Evolutionary conservation across 2,888 invertebrate species (phyloP).

Genomic region (Eupithecia tripunctaria): DNA sequence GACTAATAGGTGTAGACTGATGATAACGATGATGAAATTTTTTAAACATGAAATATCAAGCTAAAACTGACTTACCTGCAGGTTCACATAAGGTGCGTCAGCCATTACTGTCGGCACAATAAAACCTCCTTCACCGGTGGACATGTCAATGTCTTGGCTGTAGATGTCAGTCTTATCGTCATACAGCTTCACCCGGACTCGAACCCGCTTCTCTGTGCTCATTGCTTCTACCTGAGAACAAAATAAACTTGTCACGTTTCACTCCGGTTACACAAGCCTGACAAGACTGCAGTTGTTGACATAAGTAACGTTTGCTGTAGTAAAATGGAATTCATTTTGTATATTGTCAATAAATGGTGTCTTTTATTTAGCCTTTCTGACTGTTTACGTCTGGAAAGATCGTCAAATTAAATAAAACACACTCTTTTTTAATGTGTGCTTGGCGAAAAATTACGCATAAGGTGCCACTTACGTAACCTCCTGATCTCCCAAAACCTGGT

Average conservation of each 20-base stretch:
- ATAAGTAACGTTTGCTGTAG: background rate
- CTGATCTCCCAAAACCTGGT: background rate
- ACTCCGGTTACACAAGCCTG: background rate
- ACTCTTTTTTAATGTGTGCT: background rate
- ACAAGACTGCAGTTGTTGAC: background rate
- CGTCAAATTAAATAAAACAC: background rate
- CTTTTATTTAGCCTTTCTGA: no score
- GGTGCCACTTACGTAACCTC: background rate
- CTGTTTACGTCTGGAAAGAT: background rate
- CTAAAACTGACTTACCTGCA: constrained; percentile 79
- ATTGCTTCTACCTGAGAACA: constrained; percentile 86
- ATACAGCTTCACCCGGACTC: constrained; percentile 87
- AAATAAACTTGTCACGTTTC: constrained; percentile 36
- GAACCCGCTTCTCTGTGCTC: constrained; percentile 87
- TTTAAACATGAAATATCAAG: background rate
- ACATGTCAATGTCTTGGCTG: constrained; percentile 88
- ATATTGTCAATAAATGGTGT: background rate
- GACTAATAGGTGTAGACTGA: background rate
- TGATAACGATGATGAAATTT: background rate
- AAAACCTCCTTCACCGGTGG: constrained; percentile 87
- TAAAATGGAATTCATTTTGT: background rate
- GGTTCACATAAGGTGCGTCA: constrained; percentile 86
- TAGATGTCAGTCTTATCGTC: constrained; percentile 88
- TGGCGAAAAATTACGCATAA: background rate
- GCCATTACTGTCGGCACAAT: constrained; percentile 88